Base-by-base conservation (phyloP, 2,113 vertebrate genomes). In the Cyanoliseus patagonus region DNA sequence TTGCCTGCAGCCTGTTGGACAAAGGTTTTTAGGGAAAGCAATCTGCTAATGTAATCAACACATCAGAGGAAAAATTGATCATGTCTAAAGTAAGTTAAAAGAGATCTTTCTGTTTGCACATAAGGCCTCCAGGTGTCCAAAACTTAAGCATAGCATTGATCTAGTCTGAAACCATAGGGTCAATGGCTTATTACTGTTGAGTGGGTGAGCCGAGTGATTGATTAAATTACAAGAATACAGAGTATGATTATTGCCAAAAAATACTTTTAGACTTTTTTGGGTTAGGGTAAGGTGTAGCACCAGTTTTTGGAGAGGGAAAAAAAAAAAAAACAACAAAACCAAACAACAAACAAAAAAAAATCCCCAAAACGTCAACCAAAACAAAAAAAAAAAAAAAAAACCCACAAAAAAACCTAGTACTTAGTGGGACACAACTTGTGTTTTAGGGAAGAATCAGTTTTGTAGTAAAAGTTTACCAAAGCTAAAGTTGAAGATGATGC, bases 1-100 rank as follows among this genome's bases (percentile, higher is more conserved):
- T 93, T 10, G 94, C 96, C 91, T 91, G 66, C 91, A 90, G 97
- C 97, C 95, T 97, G 82, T 90, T 90, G 91, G 95, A 88, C 94
- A 93, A 79, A 94, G 84, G 84, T 97, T 97, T 97, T 93, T 46
- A 75, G 95, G 75, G 97, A 97, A 77, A 95, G 91, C 85, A 85
- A 73, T 90, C 89, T 92, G 82, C 90, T 98, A 98, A 98, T 97
- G 83, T 82, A 96, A 98, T 98, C 95, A 97, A 80, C 23, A 30
- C 89, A 97, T 86, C 86, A 76, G 83, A 94, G 81, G 78, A 86
- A 83, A 97, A 96, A 97, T 61, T n/a, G 42, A 94, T 95, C 70
- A 62, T 3, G 4, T 97, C 94, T 93, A 94, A 96, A 97, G 97
- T 79, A 67, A 97, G 94, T 95, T 95, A 88, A 78, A 94, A 94